Conservation (phyloP, 2,888 invertebrate genomes). For the Mylabris sibirica region DNA sequence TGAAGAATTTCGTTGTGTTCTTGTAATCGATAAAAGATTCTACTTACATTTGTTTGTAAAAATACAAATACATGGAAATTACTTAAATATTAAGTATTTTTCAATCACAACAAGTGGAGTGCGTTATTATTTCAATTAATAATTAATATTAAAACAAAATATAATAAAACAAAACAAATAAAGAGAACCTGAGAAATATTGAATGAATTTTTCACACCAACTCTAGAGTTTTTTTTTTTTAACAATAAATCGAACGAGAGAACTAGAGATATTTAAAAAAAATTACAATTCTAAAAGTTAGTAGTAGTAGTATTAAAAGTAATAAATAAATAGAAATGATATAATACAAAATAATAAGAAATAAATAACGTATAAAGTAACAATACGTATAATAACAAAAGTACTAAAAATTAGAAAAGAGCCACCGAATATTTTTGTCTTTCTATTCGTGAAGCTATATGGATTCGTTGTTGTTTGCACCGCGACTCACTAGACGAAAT, state of each 20-base stretch:
- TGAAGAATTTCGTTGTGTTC: slow-evolving; percentile 36
- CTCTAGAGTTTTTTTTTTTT: not conserved
- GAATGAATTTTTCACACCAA: slow-evolving; percentile 29
- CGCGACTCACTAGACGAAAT: slow-evolving; percentile 53
- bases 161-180: slow-evolving; percentile 35
- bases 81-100: slow-evolving; percentile 60
- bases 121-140: slow-evolving; percentile 38
- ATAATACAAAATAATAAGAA: slow-evolving; percentile 39
- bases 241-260: slow-evolving; percentile 28
- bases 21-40: slow-evolving; percentile 40
- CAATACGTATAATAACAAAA: slow-evolving; percentile 42
- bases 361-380: slow-evolving; percentile 37
- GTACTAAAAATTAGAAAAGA: slow-evolving; percentile 39
- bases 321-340: slow-evolving; percentile 38
- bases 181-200: slow-evolving; percentile 35
- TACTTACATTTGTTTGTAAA: slow-evolving; percentile 50
- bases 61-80: slow-evolving; percentile 54
- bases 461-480: slow-evolving; percentile 51
- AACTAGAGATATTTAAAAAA: slow-evolving; percentile 22
- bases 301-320: slow-evolving; percentile 19
- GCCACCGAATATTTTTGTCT: slow-evolving; percentile 37
- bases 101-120: slow-evolving; percentile 53
- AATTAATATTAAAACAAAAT: slow-evolving; percentile 27
- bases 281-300: slow-evolving; percentile 24
- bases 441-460: slow-evolving; percentile 19